Conservation (phyloP, 2,888 invertebrate genomes). For the Theristus sp. region DNA sequence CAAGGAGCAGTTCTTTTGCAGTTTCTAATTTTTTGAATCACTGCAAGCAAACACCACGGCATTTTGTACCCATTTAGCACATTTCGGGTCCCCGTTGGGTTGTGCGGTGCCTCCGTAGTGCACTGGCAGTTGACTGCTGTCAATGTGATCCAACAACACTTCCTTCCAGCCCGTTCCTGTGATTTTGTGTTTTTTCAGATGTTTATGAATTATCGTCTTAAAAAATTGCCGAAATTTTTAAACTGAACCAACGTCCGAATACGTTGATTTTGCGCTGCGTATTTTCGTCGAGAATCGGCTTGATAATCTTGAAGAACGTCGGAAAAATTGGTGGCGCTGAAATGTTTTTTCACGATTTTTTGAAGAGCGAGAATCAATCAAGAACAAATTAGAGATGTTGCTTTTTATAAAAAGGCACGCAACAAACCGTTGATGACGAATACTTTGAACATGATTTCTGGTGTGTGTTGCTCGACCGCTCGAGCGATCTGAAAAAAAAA, state of each 20-base stretch:
- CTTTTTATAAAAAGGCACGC: too few species aligned
- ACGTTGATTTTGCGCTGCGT: conserved; percentile 4
- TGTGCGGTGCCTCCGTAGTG: conserved; percentile 3
- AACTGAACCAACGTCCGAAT: conserved; percentile 6
- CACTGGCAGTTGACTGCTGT: conserved; percentile 1
- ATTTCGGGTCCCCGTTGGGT: neutral
- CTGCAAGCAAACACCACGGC: neutral
- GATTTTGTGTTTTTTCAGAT: neutral
- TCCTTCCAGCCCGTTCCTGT: neutral
- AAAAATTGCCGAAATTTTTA: too few species aligned
- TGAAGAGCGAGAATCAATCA: too few species aligned
- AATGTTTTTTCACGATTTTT: neutral
- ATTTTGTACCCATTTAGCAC: neutral
- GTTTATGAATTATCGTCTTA: neutral
- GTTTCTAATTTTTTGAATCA: too few species aligned
- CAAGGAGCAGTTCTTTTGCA: neutral
- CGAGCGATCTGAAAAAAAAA: conserved; percentile 1
- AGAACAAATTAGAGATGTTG: neutral
- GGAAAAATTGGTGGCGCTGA: conserved; percentile 1
- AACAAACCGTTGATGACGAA: conserved; percentile 4
- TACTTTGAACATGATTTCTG: conserved; percentile 4
- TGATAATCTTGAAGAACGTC: conserved; percentile 1
- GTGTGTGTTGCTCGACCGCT: conserved; percentile 4
- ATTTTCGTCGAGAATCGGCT: conserved; percentile 4
- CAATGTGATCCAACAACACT: neutral